Evolutionary conservation across 2,888 invertebrate genomes (phyloP).

Genomic region (Stramonita haemastoma): DNA sequence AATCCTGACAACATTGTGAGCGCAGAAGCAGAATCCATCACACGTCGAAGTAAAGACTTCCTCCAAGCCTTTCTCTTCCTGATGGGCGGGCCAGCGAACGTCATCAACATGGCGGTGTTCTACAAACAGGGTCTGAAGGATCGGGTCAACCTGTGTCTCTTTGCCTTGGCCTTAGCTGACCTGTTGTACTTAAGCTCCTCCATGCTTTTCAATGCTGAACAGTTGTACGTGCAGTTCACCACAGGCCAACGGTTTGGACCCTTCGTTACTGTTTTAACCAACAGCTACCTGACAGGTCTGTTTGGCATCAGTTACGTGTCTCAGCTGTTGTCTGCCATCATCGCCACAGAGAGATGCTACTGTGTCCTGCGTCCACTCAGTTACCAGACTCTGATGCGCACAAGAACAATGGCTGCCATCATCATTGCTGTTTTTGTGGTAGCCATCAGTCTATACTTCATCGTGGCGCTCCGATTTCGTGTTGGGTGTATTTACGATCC

Average conservation of each 20-base stretch:
- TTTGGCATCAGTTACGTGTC: neutral
- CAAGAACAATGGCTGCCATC: slow-evolving; percentile 31
- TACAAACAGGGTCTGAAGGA: slow-evolving; percentile 10
- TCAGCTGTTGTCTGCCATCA: slow-evolving; percentile 1
- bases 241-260: neutral
- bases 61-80: neutral
- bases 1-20: slow-evolving; percentile 26
- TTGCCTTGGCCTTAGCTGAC: slow-evolving; percentile 2
- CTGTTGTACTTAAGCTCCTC: neutral
- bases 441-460: neutral
- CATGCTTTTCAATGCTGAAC: neutral
- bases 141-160: slow-evolving; percentile 21
- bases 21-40: neutral
- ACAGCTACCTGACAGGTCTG: neutral
- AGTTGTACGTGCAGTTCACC: neutral
- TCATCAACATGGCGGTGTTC: slow-evolving; percentile 30
- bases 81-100: neutral
- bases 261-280: neutral
- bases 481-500: neutral
- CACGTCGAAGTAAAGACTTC: neutral
- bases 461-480: neutral
- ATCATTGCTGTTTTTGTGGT: neutral
- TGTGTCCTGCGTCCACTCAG: slow-evolving; percentile 3
- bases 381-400: slow-evolving; percentile 9
- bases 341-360: slow-evolving; percentile 15